Percentiles rank a stretch among this genome's conserved stretches.
Conservation (phyloP, 2,888 invertebrate genomes). For the Synergus gifuensis region DNA sequence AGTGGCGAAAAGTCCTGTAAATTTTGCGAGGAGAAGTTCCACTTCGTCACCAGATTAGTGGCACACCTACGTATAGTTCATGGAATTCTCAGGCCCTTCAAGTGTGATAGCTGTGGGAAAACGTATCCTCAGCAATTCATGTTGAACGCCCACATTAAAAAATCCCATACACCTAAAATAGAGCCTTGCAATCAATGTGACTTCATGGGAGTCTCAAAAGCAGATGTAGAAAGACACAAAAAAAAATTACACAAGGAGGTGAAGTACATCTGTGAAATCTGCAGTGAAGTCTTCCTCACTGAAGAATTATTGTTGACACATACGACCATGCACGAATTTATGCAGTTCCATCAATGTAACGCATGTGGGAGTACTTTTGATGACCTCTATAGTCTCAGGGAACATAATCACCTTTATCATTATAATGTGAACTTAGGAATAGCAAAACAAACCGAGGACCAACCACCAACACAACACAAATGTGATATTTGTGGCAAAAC, state of each 20-base stretch:
- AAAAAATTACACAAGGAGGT: constrained; percentile 61
- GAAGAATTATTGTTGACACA: constrained; percentile 70
- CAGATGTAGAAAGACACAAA: constrained; percentile 65
- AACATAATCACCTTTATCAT: constrained; percentile 65
- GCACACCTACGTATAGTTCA: constrained; percentile 67
- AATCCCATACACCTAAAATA: constrained; percentile 65
- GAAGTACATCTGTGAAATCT: constrained; percentile 64
- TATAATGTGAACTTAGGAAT: constrained; percentile 53
- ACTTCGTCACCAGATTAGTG: constrained; percentile 68
- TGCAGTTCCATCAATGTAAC: constrained; percentile 68
- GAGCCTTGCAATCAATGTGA: constrained; percentile 65
- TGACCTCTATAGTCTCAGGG: constrained; percentile 63
- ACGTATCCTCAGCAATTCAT: constrained; percentile 69
- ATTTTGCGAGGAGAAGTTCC: constrained; percentile 67
- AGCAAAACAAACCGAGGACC: constrained; percentile 18
- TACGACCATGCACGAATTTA: constrained; percentile 69
- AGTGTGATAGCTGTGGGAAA: constrained; percentile 67
- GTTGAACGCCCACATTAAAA: constrained; percentile 70
- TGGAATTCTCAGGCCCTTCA: constrained; percentile 69
- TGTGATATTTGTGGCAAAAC: constrained; percentile 73
- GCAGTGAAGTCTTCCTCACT: constrained; percentile 65
- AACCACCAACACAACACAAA: constrained; percentile 58
- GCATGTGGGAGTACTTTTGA: constrained; percentile 67
- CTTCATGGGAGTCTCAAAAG: constrained; percentile 65
- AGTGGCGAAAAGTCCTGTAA: constrained; percentile 66